Evolutionary conservation across 2,888 invertebrate genomes (phyloP), one percentile per base, ranked within the genome.

Genomic region (Trichopoda pennipes): DNA sequence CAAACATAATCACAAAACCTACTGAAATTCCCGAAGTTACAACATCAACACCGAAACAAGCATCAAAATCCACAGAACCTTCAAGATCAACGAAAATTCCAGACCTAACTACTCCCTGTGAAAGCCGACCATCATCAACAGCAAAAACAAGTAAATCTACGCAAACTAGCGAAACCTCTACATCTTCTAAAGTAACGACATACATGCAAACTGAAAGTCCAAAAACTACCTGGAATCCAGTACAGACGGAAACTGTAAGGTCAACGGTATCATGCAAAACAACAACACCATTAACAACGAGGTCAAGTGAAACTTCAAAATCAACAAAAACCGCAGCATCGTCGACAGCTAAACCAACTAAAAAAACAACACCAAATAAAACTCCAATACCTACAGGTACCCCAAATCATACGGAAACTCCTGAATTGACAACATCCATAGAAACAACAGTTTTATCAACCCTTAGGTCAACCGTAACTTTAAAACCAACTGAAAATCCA

Each of bases 81-180:
- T 19, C 23, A 1, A 53, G 10, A 10, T 1, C 35, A 1, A 35
- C 35, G 9, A 4, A 35, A 35, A 38, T 3, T 12, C 12, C 38
- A 38, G 38, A 38, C 10, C 7, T 38, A 38, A 38, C 12, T 38
- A 6, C 38, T 12, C 38, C 38, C 10, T 38, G 38, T 38, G 12
- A 38, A 38, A 38, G 10, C 12, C 80, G 81, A 84, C 73, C 64
- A 56, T 14, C 44, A 38, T 38, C 38, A 38, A 38, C 12, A 12
- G 12, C 61, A 60, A 76, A 63, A 75, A 81, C 85, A 79, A 55
- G 55, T 8, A 16, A 51, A 19, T 38, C 21, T 44, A 38, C 42
- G 2, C 17, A 49, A n/a, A 12, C 64, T 1, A 64, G 35, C 1
- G 55, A 38, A 61, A 68, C 51, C n/a, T 4, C n/a, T 7, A 35